Base-by-base conservation (phyloP, 2,113 vertebrate species). In the Oncorhynchus nerka region DNA sequence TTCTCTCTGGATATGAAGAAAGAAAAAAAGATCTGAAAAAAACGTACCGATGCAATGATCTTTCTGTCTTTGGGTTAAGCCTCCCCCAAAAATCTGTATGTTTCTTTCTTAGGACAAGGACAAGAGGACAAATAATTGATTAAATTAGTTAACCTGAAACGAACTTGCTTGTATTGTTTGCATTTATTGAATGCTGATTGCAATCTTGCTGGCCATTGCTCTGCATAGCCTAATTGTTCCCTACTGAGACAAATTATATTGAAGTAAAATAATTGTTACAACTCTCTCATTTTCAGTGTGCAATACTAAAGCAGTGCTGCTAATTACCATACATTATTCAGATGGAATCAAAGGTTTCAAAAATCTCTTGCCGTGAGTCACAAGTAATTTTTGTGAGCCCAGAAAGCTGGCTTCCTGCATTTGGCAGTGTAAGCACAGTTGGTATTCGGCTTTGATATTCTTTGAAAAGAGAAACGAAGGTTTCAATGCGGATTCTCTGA, bases 301-400 rank as follows among this genome's bases (percentile, higher is more conserved):
- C 39, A 55, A 24, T 39, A 75, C 68, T 74, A 68, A 75, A 79
- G 8, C 39, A 72, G 64, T 75, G 55, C 39, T 73, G 45, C 79
- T 81, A 84, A 88, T 88, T 88, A 84, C 71, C 34, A 68, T 30
- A 57, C 57, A 88, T 83, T 83, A 83, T 83, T 77, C 73, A 71
- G 74, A 68, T 70, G 30, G 67, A 84, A 88, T 88, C 75, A 84
- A 84, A 81, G 79, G 19, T 64, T 73, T 79, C 20, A n/a, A 74
- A 75, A 78, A 74, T 28, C 70, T 57, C 70, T 79, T 32, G 78
- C 79, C 32, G 11, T 69, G 77, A 84, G 78, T 82, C 86, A 84
- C 76, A 74, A 81, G 71, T 68, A 72, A 82, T 76, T 86, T 86
- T 68, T 70, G 49, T 68, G 73, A 76, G 66, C 34, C 57, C 48